Conservation (phyloP, 2,888 invertebrate species). For the Scaptomyza tumidula region DNA sequence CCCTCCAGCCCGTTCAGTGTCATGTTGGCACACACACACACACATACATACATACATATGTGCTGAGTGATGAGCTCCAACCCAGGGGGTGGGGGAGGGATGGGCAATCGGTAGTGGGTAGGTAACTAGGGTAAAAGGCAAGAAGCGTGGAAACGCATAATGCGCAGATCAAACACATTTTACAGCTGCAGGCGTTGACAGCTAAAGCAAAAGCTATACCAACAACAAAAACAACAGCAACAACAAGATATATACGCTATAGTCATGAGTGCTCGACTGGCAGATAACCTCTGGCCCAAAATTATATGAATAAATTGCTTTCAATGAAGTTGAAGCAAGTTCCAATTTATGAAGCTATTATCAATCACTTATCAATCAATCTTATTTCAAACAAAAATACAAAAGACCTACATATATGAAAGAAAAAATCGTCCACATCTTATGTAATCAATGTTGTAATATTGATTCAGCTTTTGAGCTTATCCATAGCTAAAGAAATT, state of each 20-base stretch:
- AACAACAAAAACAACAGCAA: conserved; percentile 1
- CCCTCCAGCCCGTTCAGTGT: background rate
- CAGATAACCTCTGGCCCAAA: background rate
- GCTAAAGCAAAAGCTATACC: conserved; percentile 8
- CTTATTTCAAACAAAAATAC: background rate
- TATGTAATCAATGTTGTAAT: too few species aligned
- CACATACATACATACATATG: background rate
- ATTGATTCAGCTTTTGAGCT: too few species aligned
- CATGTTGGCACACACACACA: background rate
- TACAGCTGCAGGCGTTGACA: conserved; percentile 47
- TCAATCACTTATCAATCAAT: conserved; percentile 3
- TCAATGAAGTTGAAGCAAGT: background rate
- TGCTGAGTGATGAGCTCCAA: conserved; percentile 24
- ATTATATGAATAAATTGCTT: conserved; percentile 5
- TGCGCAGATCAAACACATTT: conserved; percentile 59
- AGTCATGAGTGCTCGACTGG: conserved; percentile 5
- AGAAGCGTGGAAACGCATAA: conserved; percentile 54
- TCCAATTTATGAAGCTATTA: background rate
- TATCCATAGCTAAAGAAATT: too few species aligned
- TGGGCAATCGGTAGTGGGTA: background rate
- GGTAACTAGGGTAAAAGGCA: conserved; percentile 14
- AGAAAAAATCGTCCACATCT: background rate
- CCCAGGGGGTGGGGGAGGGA: background rate
- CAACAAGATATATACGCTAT: background rate
- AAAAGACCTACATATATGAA: background rate